These are phyloP conservation scores for Peromyscus maniculatus DNA, from an alignment of 2,113 vertebrate species.

Conservation along the genomic window DNA sequence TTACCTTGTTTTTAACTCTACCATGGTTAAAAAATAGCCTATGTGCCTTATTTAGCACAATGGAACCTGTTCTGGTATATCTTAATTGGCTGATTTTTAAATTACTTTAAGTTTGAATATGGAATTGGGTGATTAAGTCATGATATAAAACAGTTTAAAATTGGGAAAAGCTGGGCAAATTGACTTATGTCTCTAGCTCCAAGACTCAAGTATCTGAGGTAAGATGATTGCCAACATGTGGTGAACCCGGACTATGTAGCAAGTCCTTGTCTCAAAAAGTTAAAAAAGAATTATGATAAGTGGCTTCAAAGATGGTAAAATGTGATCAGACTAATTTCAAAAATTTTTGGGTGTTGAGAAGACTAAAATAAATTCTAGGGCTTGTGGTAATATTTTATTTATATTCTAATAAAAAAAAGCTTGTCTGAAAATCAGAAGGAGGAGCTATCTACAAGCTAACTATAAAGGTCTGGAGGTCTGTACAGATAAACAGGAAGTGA, in stretches of 20 bases:
- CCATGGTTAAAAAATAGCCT: neutral
- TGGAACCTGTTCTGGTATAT: neutral
- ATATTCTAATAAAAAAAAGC: no score
- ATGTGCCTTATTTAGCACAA: neutral
- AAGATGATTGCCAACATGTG: neutral
- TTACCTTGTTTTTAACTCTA: neutral
- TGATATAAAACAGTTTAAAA: neutral
- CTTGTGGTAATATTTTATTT: no score
- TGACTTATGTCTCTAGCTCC: neutral
- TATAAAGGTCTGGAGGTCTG: no score
- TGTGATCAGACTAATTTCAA: conserved; percentile 1
- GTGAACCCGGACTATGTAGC: no score
- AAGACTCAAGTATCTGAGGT: neutral
- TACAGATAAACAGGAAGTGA: no score
- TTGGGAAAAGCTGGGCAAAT: neutral
- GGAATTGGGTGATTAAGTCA: neutral
- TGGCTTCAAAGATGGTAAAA: neutral
- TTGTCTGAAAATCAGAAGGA: no score
- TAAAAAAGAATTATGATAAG: neutral
- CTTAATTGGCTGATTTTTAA: neutral
- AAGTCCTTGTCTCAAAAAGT: neutral
- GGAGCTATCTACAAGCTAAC: no score
- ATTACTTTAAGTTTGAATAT: neutral
- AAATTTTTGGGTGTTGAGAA: neutral
- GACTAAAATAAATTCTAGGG: neutral